Conservation (phyloP, 2,888 invertebrate species). For the Thymelicus lineola region DNA sequence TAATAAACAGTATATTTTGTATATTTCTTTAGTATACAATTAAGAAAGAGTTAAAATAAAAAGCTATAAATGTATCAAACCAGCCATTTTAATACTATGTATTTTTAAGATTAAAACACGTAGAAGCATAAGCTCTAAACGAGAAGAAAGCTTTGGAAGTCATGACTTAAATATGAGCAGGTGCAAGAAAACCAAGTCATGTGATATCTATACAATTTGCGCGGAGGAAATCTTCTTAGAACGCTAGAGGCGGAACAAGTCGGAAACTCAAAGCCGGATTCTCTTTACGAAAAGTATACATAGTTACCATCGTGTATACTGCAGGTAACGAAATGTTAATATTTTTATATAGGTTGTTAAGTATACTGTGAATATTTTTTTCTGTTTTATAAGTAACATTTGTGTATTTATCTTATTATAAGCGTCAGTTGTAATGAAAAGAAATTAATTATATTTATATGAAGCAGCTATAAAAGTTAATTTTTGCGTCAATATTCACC, state of each 20-base stretch:
- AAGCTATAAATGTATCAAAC: too few species aligned
- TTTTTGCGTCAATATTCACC: too few species aligned
- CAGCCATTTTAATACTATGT: not conserved
- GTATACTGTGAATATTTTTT: not conserved
- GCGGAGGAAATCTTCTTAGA: slow-evolving; percentile 8
- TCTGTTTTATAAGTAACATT: too few species aligned
- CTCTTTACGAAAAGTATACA: not conserved
- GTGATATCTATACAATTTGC: slow-evolving; percentile 2
- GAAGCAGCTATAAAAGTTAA: too few species aligned
- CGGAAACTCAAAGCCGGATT: not conserved
- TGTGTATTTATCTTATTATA: too few species aligned
- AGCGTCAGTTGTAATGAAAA: too few species aligned
- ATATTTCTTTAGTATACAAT: too few species aligned
- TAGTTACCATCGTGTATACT: too few species aligned
- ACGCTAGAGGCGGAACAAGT: not conserved
- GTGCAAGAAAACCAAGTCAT: not conserved
- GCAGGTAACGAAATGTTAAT: not conserved
- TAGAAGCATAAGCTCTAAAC: not conserved
- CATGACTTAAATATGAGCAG: slow-evolving; percentile 4
- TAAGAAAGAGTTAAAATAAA: too few species aligned
- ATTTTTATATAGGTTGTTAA: not conserved
- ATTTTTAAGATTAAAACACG: not conserved
- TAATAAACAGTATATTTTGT: too few species aligned
- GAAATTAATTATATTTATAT: too few species aligned
- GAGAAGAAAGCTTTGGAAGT: not conserved